Evolutionary conservation across 2,113 vertebrate species (phyloP).

Genomic region (Neolamprologus cancellatus): DNA sequence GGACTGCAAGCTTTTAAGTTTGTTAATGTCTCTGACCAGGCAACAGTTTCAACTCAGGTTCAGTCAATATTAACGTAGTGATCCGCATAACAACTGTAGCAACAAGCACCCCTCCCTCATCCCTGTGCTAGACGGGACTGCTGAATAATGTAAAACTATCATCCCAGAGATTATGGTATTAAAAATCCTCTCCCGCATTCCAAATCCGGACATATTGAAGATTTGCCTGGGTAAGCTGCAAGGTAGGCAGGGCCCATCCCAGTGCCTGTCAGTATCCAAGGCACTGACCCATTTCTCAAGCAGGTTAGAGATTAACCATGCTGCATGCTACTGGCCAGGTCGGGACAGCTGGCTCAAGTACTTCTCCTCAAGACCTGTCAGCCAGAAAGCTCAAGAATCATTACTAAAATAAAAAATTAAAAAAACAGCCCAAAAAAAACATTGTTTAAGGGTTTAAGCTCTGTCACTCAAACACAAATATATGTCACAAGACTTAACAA

Average conservation of each 20-base stretch:
- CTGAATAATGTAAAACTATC: constrained; percentile 54
- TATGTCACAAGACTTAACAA: constrained; percentile 22
- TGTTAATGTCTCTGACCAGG: neutral
- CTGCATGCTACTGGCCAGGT: neutral
- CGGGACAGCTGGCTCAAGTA: neutral
- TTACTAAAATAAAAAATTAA: neutral
- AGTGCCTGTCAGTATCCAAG: constrained; percentile 9
- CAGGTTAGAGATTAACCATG: constrained; percentile 65
- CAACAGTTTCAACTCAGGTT: neutral
- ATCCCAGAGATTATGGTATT: constrained; percentile 65
- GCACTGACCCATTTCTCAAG: constrained; percentile 68
- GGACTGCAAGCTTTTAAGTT: neutral
- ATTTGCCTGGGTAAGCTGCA: constrained; percentile 55
- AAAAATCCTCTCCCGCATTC: constrained; percentile 47
- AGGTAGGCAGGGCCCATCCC: constrained; percentile 45
- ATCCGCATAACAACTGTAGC: neutral
- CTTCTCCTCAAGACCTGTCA: constrained; percentile 10
- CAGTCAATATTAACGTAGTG: neutral
- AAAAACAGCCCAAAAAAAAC: accelerated
- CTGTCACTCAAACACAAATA: constrained; percentile 22
- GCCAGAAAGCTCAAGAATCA: constrained; percentile 35
- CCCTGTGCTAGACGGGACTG: neutral
- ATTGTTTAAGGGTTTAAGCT: constrained; percentile 18
- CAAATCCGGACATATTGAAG: constrained; percentile 65
- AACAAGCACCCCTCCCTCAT: constrained; percentile 19